Evolutionary conservation across 2,113 vertebrate genomes (phyloP), one percentile per base, ranked within the genome.

Genomic region (Oncorhynchus nerka): DNA sequence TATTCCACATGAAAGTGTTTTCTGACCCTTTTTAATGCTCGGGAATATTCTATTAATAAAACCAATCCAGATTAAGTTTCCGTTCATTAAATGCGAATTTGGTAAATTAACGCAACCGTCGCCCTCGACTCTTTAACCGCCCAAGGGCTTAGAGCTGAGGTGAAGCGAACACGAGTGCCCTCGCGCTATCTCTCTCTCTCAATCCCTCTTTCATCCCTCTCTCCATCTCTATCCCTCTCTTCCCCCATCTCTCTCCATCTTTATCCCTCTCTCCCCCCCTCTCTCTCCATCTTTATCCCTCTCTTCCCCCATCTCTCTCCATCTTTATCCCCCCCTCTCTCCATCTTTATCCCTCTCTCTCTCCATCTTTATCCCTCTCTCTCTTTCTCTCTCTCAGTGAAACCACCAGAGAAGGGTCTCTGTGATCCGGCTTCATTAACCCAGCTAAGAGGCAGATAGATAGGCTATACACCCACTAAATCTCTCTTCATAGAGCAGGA

Each of bases 31-130:
- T 49, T 55, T 20, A 64, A 20, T 6, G 74, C 85, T 77, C 59
- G 73, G 86, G 76, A 0, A 73, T 45, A 80, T 79, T 79, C 83
- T 87, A 88, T 91, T 90, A 87, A 91, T 89, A 90, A 90, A 89
- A 82, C 76, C 81, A 78, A 87, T 90, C 79, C 87, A 85, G 85
- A 90, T 90, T 84, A 87, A 69, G 70, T 78, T 81, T 88, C 82
- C 79, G 74, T 86, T 84, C 80, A 87, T 87, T 88, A 79, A 82
- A 82, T 79, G 78, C 67, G 79, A 81, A 79, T 85, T 83, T 83
- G 55, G 68, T 82, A 62, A 84, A 88, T 89, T 80, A 83, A 81
- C 79, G 57, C 71, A 66, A 75, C 82, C 75, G 59, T 77, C 55
- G n/a, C 74, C 66, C 73, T 70, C 3, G 61, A 86, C 51, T 68